Percentiles rank a stretch among this genome's conserved stretches.
These are phyloP conservation scores for Tipula confusa DNA, from an alignment of 2,888 invertebrate species.

Conservation along the genomic window DNA sequence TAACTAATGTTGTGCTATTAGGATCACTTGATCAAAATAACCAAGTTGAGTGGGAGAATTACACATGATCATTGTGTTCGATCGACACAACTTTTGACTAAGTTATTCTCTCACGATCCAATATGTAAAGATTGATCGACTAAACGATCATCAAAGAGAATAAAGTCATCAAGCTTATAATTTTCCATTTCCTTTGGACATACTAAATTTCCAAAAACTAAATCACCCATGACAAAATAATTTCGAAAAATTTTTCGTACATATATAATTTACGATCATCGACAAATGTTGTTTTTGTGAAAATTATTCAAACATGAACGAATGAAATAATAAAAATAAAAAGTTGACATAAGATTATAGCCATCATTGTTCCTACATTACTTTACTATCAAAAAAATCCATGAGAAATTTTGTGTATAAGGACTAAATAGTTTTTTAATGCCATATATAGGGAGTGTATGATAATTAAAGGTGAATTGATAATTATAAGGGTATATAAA, in stretches of 20 bases:
- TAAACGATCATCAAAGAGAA: no score
- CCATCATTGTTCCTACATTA: background rate
- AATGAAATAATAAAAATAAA: background rate
- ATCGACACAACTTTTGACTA: no score
- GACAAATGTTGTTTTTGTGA: background rate
- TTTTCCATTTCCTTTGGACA: background rate
- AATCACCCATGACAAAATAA: background rate
- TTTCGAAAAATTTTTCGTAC: background rate
- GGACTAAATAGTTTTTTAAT: background rate
- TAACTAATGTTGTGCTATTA: no score
- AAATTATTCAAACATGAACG: slow-evolving; percentile 12
- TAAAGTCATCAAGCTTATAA: background rate
- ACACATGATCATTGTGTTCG: no score
- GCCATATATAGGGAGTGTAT: slow-evolving; percentile 20
- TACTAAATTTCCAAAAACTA: background rate
- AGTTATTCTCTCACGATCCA: no score
- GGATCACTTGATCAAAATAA: no score
- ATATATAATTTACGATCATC: background rate
- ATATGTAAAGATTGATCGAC: no score
- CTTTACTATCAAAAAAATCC: background rate
- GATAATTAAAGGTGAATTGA: slow-evolving; percentile 20
- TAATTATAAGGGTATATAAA: slow-evolving; percentile 21
- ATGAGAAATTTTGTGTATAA: background rate
- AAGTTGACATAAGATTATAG: slow-evolving; percentile 12
- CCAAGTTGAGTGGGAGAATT: no score